Conservation (phyloP, 2,797 vertebrate species). For the Sciurus carolinensis region DNA sequence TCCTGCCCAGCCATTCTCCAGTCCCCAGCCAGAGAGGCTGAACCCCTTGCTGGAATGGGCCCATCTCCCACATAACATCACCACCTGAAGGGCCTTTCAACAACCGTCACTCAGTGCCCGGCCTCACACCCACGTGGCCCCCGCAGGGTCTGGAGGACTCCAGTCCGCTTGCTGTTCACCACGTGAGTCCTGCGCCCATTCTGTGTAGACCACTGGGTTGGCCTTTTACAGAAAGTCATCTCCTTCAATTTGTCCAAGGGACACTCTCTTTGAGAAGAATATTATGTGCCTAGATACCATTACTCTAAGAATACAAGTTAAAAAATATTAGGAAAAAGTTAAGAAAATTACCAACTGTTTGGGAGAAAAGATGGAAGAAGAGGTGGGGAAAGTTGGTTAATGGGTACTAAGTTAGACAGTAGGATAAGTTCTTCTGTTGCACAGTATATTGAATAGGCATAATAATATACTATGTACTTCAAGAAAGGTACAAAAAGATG, state of each 20-base stretch:
- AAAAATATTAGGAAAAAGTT: not conserved
- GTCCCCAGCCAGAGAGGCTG: not conserved
- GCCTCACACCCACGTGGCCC: not conserved
- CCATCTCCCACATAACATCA: not conserved
- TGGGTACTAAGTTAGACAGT: not conserved
- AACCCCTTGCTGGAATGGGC: not conserved
- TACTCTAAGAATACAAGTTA: not conserved
- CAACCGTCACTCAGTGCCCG: not conserved
- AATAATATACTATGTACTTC: no score
- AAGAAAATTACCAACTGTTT: no score
- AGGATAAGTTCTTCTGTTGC: not conserved
- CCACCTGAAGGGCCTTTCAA: no score
- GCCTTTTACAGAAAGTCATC: no score
- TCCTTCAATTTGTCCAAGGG: no score
- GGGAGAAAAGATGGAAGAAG: not conserved
- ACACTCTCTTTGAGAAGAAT: not conserved
- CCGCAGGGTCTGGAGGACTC: no score
- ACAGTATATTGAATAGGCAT: not conserved
- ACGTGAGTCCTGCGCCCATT: no score
- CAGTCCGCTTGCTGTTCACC: no score
- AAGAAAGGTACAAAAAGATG: no score
- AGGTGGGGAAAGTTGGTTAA: not conserved
- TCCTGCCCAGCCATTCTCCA: not conserved
- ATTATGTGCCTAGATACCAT: no score
- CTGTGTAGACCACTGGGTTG: not conserved